These are phyloP conservation scores for Aeoliscus strigatus DNA, from an alignment of 2,797 vertebrate species.

Conservation along the genomic window DNA sequence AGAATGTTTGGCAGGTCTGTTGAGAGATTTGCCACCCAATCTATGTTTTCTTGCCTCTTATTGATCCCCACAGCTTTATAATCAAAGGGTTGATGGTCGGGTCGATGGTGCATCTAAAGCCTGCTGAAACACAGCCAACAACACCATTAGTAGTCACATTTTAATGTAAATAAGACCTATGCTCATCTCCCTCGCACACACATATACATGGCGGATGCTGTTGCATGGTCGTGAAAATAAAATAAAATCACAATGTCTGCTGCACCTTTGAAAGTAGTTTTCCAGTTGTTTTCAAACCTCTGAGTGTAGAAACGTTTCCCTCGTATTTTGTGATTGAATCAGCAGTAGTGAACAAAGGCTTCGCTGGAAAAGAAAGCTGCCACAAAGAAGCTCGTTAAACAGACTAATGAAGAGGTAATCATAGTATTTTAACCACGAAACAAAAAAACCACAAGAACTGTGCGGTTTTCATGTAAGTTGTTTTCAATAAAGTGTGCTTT, in stretches of 20 bases:
- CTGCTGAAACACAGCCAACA: conserved; percentile 44
- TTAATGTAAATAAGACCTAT: conserved; percentile 37
- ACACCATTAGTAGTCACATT: conserved; percentile 36
- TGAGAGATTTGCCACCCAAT: conserved; percentile 63
- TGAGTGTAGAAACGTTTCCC: no score
- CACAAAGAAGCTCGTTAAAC: no score
- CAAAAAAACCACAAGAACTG: no score
- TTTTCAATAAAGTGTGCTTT: no score
- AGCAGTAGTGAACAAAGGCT: no score
- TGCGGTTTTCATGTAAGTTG: no score
- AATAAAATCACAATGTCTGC: conserved; percentile 2
- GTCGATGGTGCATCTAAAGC: conserved; percentile 43
- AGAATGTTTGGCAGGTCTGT: conserved; percentile 36
- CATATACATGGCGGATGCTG: background rate
- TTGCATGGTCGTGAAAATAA: conserved; percentile 3
- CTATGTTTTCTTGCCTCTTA: conserved; percentile 57
- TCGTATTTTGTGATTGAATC: no score
- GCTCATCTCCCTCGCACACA: conserved; percentile 1
- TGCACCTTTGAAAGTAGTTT: background rate
- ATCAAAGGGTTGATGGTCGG: conserved; percentile 35
- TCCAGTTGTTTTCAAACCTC: no score
- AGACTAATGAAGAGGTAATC: no score
- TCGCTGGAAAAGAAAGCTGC: no score
- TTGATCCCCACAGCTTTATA: conserved; percentile 63
- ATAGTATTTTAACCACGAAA: no score